Base-by-base conservation (phyloP, 2,888 invertebrate genomes). In the Acleris cristana region DNA sequence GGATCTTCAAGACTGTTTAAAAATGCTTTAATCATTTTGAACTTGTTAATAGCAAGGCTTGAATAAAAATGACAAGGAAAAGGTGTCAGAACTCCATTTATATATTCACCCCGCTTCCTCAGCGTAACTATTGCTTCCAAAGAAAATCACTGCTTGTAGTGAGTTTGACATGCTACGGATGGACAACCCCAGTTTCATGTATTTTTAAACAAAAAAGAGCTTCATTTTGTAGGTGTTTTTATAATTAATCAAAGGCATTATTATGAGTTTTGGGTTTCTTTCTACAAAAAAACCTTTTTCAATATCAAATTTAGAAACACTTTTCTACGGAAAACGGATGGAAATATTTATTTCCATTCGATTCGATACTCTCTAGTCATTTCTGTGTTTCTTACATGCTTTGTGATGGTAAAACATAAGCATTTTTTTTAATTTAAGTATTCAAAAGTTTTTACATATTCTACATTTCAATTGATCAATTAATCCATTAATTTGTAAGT, bases 1-100 rank as follows among this genome's bases (percentile, higher is more conserved):
- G 84, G 81, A 63, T 88, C 81, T 73, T 90, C 85, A 18, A 89
- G 72, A 26, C 70, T 79, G 60, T 75, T 18, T 0, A 85, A 69
- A 70, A 87, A 76, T 45, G 73, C 69, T 60, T 75, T 74, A 61
- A 86, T 76, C 84, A 84, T 83, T 70, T 71, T 75, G 48, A 34
- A 57, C 54, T 51, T 10, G 52, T 18, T 45, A 23, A 10, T 34
- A 21, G 45, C 61, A 69, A 55, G 51, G 56, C 12, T 65, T 62
- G 57, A 53, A 18, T 26, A 63, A 73, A 51, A 71, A 19, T 69
- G 56, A 19, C 21, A 10, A n/a, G 7, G 10, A 57, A 58, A 23
- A 10, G 12, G 40, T 61, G 16, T 21, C 45, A 18, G 40, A 40
- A 40, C 23, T 30, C 48, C 26, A 54, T 56, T 70, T 70, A 53